These are phyloP conservation scores for Glaucopsyche alexis DNA, from an alignment of 2,888 invertebrate species.

Conservation along the genomic window DNA sequence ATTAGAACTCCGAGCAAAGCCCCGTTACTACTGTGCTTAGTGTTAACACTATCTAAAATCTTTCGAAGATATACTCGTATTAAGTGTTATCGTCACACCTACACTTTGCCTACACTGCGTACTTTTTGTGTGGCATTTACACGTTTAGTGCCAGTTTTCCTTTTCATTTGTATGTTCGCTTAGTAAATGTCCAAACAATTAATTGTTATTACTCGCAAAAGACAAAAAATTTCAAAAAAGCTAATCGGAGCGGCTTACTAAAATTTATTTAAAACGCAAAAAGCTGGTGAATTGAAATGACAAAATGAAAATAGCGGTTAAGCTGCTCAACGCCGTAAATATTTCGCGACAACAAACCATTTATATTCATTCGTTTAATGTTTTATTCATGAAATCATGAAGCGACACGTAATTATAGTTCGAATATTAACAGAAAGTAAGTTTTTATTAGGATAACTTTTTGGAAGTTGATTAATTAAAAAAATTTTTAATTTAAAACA, in stretches of 20 bases:
- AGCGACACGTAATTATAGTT: not conserved
- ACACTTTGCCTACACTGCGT: too few relatives aligned
- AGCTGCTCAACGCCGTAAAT: constrained; percentile 20
- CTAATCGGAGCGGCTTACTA: constrained; percentile 14
- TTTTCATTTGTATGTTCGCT: not conserved
- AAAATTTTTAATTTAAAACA: not conserved
- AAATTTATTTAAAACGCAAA: not conserved
- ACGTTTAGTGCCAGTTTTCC: too few relatives aligned
- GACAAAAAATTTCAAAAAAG: constrained; percentile 3
- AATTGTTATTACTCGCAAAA: not conserved
- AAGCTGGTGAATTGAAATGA: constrained; percentile 11
- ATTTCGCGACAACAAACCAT: constrained; percentile 10
- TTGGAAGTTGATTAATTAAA: not conserved
- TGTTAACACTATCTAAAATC: too few relatives aligned
- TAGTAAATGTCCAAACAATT: not conserved
- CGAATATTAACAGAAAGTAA: not conserved
- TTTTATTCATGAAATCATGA: constrained; percentile 26
- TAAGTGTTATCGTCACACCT: too few relatives aligned
- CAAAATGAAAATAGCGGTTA: constrained; percentile 20
- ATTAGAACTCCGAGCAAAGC: too few relatives aligned
- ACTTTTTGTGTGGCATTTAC: too few relatives aligned
- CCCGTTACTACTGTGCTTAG: too few relatives aligned
- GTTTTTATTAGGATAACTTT: too few relatives aligned
- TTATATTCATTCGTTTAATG: constrained; percentile 26
- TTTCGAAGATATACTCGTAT: too few relatives aligned